Evolutionary conservation across 2,113 vertebrate genomes (phyloP).

Genomic region (Colossoma macropomum): DNA sequence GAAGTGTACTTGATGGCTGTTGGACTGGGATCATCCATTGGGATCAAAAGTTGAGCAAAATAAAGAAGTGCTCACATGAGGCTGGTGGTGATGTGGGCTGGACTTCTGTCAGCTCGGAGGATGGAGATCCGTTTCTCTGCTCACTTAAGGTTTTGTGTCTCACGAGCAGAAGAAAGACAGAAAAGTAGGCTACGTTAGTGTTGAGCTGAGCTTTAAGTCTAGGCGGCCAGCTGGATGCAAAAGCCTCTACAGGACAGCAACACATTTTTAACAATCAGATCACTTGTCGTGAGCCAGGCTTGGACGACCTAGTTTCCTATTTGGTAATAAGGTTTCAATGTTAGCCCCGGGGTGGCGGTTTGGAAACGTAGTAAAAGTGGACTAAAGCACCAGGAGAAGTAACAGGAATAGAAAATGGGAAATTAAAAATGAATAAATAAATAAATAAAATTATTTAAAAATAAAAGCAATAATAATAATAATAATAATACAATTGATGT

Average conservation of each 20-base stretch:
- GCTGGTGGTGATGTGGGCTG: not conserved
- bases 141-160: not conserved
- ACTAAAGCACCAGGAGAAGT: not conserved
- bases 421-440: not conserved
- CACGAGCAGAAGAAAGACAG: not conserved
- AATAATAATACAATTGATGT: too few species aligned
- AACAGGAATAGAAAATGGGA: not conserved
- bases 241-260: not conserved
- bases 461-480: too few species aligned
- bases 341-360: constrained; percentile 24
- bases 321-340: constrained; percentile 30
- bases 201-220: not conserved
- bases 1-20: constrained; percentile 38
- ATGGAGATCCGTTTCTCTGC: not conserved
- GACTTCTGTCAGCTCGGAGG: not conserved
- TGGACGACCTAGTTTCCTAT: constrained; percentile 40
- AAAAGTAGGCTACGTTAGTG: not conserved
- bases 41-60: constrained; percentile 6
- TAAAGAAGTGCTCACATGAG: not conserved
- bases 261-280: constrained; percentile 32
- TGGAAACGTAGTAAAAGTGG: not conserved
- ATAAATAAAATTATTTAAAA: too few species aligned
- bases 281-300: constrained; percentile 8
- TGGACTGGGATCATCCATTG: not conserved
- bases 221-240: not conserved